Evolutionary conservation across 2,113 vertebrate genomes (phyloP).

Genomic region (Nycticorax nycticorax): DNA sequence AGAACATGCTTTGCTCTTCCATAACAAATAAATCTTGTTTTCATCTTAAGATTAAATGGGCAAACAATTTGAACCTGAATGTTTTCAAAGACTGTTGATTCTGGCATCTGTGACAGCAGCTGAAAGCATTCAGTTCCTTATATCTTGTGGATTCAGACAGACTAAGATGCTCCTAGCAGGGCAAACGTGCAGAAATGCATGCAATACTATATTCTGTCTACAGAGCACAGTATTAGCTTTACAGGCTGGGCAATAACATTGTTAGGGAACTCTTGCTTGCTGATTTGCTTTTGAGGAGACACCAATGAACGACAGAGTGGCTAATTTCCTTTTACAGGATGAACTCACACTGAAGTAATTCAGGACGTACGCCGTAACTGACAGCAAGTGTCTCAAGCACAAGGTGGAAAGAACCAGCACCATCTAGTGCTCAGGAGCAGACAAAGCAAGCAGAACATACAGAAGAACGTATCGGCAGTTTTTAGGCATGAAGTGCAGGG

Average conservation of each 20-base stretch:
- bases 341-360: accelerated
- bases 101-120: neutral
- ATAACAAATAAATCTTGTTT: neutral
- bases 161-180: neutral
- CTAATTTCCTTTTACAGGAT: neutral
- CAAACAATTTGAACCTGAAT: neutral
- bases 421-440: conserved; percentile 31
- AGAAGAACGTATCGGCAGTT: accelerated
- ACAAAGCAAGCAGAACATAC: accelerated
- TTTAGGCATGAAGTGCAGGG: neutral
- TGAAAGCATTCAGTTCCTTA: neutral
- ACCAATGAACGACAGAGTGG: neutral
- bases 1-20: neutral
- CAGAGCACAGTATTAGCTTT: neutral
- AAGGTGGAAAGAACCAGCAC: conserved; percentile 14
- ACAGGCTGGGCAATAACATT: neutral
- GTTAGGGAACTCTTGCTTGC: neutral
- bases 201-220: neutral
- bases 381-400: no score
- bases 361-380: accelerated
- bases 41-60: neutral
- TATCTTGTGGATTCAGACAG: neutral
- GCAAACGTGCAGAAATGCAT: neutral
- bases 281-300: neutral
- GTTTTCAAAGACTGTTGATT: neutral